A percentile compares a stretch with the other conserved stretches of the same genome.
These are phyloP conservation scores for Drosophila subsilvestris DNA, from an alignment of 2,888 invertebrate species.

Conservation along the genomic window DNA sequence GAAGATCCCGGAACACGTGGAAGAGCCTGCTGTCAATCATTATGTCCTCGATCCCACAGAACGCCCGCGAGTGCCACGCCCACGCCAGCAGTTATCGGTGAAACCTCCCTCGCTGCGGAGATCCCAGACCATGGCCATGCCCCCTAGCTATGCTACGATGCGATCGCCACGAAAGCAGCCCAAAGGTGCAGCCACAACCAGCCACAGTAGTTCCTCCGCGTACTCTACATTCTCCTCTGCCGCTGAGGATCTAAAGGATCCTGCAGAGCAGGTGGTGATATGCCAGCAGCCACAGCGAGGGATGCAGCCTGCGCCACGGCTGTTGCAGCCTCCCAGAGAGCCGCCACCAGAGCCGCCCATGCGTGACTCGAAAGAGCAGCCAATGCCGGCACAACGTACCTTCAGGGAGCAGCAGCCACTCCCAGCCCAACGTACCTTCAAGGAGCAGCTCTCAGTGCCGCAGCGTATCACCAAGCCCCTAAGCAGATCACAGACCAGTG, in stretches of 20 bases:
- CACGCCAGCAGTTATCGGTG: constrained; percentile 80
- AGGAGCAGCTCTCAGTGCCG: constrained; percentile 4
- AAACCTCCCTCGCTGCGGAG: constrained; percentile 79
- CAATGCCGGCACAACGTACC: neutral
- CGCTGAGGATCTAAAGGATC: constrained; percentile 40
- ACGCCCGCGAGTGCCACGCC: constrained; percentile 70
- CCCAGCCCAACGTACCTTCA: constrained; percentile 30
- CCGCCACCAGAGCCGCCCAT: constrained; percentile 65
- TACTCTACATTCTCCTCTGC: constrained; percentile 65
- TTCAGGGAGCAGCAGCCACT: neutral
- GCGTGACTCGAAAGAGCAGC: constrained; percentile 36
- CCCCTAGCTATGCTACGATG: constrained; percentile 63
- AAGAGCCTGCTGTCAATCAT: constrained; percentile 62
- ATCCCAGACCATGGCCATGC: constrained; percentile 81
- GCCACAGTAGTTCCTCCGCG: constrained; percentile 60
- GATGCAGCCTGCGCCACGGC: neutral
- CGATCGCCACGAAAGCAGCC: constrained; percentile 25
- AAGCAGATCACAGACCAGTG: constrained; percentile 61
- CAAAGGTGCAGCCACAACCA: constrained; percentile 31
- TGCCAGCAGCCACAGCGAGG: constrained; percentile 73
- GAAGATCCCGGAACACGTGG: neutral
- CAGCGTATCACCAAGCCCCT: constrained; percentile 50
- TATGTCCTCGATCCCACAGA: constrained; percentile 81
- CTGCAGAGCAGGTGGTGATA: constrained; percentile 59
- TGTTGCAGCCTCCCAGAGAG: constrained; percentile 69